Percentiles rank a stretch among this genome's conserved stretches.
Evolutionary conservation across 2,888 invertebrate genomes (phyloP).

Genomic region (Aporophyla nigra): DNA sequence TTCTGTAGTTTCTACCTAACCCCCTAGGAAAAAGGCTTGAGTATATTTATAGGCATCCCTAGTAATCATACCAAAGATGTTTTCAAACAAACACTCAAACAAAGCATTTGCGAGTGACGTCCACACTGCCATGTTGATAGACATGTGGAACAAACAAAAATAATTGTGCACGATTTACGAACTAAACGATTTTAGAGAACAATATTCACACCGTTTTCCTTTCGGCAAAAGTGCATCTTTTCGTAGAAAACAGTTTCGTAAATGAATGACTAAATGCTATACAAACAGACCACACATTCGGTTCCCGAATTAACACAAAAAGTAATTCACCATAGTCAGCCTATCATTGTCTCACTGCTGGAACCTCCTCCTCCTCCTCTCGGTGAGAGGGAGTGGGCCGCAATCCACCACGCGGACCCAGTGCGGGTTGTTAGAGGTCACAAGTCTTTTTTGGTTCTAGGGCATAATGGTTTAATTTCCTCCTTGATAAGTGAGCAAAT

Average conservation of each 20-base stretch:
- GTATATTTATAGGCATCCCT: background rate
- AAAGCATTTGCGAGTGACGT: constrained; percentile 43
- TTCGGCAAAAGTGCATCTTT: background rate
- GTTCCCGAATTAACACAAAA: background rate
- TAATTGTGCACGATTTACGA: constrained; percentile 22
- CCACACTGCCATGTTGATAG: constrained; percentile 40
- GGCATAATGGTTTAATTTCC: too few species aligned
- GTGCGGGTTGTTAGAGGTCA: too few species aligned
- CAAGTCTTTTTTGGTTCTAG: too few species aligned
- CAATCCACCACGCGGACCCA: too few species aligned
- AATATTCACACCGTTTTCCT: constrained; percentile 18
- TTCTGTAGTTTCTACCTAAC: too few species aligned
- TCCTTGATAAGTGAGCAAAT: too few species aligned
- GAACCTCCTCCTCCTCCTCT: too few species aligned
- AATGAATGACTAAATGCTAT: background rate
- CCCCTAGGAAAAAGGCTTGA: too few species aligned
- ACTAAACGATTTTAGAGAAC: constrained; percentile 7
- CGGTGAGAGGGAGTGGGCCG: too few species aligned
- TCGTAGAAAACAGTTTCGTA: background rate
- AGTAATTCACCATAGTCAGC: too few species aligned
- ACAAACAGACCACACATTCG: background rate
- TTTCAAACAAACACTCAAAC: constrained; percentile 40
- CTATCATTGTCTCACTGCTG: too few species aligned
- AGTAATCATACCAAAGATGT: constrained; percentile 35
- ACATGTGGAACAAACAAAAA: constrained; percentile 46